A percentile compares a stretch with the other conserved stretches of the same genome.
Evolutionary conservation across 2,797 vertebrate species (phyloP).

Genomic region (Sus cebifrons): DNA sequence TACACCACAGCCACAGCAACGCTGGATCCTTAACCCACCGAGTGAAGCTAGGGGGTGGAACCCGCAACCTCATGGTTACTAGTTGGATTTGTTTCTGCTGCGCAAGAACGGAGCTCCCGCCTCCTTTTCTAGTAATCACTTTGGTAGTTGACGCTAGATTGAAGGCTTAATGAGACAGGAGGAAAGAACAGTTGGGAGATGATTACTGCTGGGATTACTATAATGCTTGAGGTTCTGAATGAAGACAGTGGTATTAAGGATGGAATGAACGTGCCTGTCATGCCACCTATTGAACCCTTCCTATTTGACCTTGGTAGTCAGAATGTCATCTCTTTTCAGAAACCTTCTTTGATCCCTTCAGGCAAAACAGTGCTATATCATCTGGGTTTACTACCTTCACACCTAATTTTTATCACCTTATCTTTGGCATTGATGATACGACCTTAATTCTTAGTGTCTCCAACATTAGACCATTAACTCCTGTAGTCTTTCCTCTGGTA

Average conservation of each 20-base stretch:
- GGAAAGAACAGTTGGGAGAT: constrained; percentile 56
- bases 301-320: not conserved
- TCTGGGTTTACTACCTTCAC: constrained; percentile 28
- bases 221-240: constrained; percentile 43
- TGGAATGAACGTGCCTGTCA: constrained; percentile 19
- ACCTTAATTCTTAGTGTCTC: not conserved
- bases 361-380: constrained; percentile 53
- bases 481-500: not conserved
- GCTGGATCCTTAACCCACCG: too few species aligned
- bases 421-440: constrained; percentile 43
- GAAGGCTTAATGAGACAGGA: constrained; percentile 66
- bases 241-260: not conserved
- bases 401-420: constrained; percentile 10
- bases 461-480: not conserved
- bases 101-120: not conserved
- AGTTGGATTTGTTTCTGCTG: too few species aligned
- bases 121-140: constrained; percentile 46
- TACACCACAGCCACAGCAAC: too few species aligned
- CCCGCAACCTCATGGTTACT: too few species aligned
- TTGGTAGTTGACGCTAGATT: constrained; percentile 39
- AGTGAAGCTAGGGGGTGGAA: too few species aligned
- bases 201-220: constrained; percentile 50
- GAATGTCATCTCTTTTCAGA: constrained; percentile 47
- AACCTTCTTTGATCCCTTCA: constrained; percentile 14
- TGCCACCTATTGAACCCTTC: not conserved